Evolutionary conservation across 2,888 invertebrate species (phyloP).

Genomic region (Drosophila austrosaltans): DNA sequence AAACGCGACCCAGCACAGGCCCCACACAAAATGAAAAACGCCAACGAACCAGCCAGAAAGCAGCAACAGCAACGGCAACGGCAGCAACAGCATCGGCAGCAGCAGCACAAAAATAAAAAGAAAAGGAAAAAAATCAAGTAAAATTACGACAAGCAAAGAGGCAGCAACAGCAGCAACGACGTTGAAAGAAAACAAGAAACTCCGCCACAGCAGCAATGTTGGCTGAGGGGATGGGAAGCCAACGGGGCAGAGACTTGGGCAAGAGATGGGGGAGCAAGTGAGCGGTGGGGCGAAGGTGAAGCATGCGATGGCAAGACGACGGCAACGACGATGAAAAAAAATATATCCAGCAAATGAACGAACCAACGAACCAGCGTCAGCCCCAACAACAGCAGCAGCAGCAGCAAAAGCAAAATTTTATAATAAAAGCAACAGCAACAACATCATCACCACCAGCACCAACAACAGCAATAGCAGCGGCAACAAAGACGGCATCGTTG

Average conservation of each 20-base stretch:
- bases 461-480: slow-evolving; percentile 6
- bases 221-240: slow-evolving; percentile 20
- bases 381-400: slow-evolving; percentile 23
- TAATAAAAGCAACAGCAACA: slow-evolving; percentile 67
- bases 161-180: slow-evolving; percentile 40
- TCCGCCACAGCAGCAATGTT: slow-evolving; percentile 42
- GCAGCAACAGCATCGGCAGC: slow-evolving; percentile 48
- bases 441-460: slow-evolving; percentile 11
- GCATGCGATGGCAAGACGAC: slow-evolving; percentile 76
- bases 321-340: slow-evolving; percentile 49
- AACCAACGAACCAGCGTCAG: slow-evolving; percentile 61
- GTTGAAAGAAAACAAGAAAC: slow-evolving; percentile 65
- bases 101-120: slow-evolving; percentile 58
- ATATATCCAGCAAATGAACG: slow-evolving; percentile 47
- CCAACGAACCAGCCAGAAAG: slow-evolving; percentile 55
- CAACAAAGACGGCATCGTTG: slow-evolving; percentile 42
- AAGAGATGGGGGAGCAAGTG: slow-evolving; percentile 36
- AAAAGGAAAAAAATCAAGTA: slow-evolving; percentile 68
- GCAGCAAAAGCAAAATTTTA: slow-evolving; percentile 68
- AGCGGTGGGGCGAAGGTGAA: slow-evolving; percentile 78
- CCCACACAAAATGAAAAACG: slow-evolving; percentile 60
- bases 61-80: slow-evolving; percentile 42
- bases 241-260: slow-evolving; percentile 18
- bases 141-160: slow-evolving; percentile 77
- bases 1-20: slow-evolving; percentile 25